Evolutionary conservation across 1,140 invertebrate species (phyloP).

Genomic region (Nephila pilipes): DNA sequence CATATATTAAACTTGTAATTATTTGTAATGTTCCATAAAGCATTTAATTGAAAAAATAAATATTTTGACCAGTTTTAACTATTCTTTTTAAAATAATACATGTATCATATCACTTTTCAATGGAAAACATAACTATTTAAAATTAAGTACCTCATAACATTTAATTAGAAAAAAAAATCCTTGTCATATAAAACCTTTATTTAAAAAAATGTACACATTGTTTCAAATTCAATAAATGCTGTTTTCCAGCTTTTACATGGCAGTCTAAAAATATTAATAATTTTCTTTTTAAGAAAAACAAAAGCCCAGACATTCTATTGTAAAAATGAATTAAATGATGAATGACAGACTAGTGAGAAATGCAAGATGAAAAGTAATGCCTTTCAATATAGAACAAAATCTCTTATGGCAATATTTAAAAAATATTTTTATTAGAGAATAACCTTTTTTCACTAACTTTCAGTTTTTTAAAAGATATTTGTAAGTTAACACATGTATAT

Average conservation of each 20-base stretch:
- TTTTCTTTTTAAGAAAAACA: not conserved
- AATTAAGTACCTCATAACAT: no score
- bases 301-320: not conserved
- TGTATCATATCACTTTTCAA: no score
- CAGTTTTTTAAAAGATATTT: not conserved
- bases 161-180: no score
- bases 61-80: no score
- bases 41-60: no score
- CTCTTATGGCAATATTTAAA: not conserved
- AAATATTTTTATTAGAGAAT: not conserved
- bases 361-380: slow-evolving; percentile 12
- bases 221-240: not conserved
- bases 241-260: slow-evolving; percentile 9
- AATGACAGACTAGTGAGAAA: slow-evolving; percentile 3
- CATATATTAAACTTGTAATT: no score
- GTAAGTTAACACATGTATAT: not conserved
- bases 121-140: no score
- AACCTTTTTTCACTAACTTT: not conserved
- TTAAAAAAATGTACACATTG: slow-evolving; percentile 57
- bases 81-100: no score
- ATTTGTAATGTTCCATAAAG: no score
- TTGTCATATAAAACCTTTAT: slow-evolving; percentile 42
- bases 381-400: not conserved
- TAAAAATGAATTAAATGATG: not conserved
- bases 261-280: slow-evolving; percentile 32